Conservation (phyloP, 2,888 invertebrate genomes). For the Julus scandinavius region DNA sequence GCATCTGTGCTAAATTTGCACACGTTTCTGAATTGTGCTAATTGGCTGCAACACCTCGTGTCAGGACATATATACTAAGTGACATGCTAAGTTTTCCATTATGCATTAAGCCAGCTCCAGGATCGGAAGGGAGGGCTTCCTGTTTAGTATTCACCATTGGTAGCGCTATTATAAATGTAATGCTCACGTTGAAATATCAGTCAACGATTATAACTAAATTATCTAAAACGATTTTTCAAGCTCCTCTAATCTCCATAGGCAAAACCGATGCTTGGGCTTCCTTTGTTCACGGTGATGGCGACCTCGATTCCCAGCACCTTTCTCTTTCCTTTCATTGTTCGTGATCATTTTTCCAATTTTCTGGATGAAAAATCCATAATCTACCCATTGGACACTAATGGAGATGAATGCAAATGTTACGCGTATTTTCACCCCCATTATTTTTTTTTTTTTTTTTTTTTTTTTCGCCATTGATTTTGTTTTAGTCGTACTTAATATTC, state of each 20-base stretch:
- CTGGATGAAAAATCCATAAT: conserved; percentile 34
- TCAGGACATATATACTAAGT: neutral
- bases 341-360: conserved; percentile 39
- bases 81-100: neutral
- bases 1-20: neutral
- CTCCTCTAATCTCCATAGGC: neutral
- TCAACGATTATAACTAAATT: conserved; percentile 1
- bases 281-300: neutral
- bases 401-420: conserved; percentile 40
- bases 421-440: neutral
- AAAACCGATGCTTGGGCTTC: neutral
- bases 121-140: neutral
- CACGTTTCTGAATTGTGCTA: neutral
- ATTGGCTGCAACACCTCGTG: neutral
- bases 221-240: neutral
- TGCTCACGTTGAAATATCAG: neutral
- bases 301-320: neutral
- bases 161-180: neutral
- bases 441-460: neutral
- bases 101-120: neutral
- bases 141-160: neutral
- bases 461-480: conserved; percentile 20
- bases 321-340: conserved; percentile 36
- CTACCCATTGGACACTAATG: conserved; percentile 20
- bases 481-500: neutral